Evolutionary conservation across 2,888 invertebrate genomes (phyloP), one percentile per base, ranked within the genome.

Genomic region (Taenaris catops): DNA sequence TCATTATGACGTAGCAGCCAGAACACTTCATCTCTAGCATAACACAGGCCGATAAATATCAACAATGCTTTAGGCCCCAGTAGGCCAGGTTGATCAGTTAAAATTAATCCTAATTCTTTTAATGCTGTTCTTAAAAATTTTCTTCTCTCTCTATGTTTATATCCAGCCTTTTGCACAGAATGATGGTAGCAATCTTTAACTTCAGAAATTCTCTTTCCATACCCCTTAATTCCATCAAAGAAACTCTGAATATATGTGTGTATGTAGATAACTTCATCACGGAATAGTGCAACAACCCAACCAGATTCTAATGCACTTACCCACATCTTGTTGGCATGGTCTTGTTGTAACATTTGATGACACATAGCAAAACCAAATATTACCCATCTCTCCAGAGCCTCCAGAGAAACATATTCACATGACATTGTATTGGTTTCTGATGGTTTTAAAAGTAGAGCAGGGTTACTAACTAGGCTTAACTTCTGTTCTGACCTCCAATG

Each of bases 11-110:
- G 90, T 24, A 99, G 71, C 25, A 99, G 88, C 99, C 99, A 99
- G 28, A 94, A 91, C 9, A 99, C 95, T 87, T 99, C 99, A 88
- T 99, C 99, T 54, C 99, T 90, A 0, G 98, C 94, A 72, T 97
- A 94, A 45, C 97, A 96, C 4, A 99, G 86, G 0, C 96, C 99
- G 91, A 99, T 98, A 65, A 99, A 96, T 48, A 99, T 96, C 60
- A 97, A 91, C 38, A 99, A 88, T 3, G 97, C 96, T 86, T 99
- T 99, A 0, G 99, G 99, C 0, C 99, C 99, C 23, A 99, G 80
- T 9, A 99, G 86, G 1, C 99, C 98, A 1, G 99, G 99, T 69
- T 99, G 98, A 78, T 99, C 99, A 7, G 98, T 96, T 65, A 99
- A 91, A 55, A 99, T 95, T 1, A 98, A 88, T 1, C 96, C 96